Evolutionary conservation across 2,888 invertebrate genomes (phyloP), one percentile per base, ranked within the genome.

Genomic region (Ceramica pisi): DNA sequence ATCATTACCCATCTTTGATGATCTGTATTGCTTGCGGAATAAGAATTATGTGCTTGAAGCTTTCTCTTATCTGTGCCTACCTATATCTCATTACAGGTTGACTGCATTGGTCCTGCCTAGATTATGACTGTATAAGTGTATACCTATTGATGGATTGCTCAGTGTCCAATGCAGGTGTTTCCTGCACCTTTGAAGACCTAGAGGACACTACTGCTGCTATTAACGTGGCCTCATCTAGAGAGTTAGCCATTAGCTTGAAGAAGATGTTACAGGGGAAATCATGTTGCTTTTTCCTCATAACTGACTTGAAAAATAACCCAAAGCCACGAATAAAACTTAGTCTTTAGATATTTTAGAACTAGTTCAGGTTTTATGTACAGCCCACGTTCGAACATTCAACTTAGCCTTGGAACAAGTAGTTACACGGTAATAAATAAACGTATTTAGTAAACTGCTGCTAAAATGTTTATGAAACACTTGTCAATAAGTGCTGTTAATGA

Each of bases 281-380:
- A 35, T 35, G 31, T 5, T 31, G 31, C 6, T 31, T 31, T 5
- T 31, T 31, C 31, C 0, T 31, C 23, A 23, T 21, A 50, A 50
- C n/a, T 19, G 6, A 5, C 1, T 48, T 41, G 44, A 31, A 38
- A 59, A 53, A 21, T 21, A 55, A 48, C 38, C 0, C n/a, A 23
- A 61, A 67, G 12, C 35, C 35, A 41, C 3, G 21, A 16, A 10
- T 16, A 14, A 10, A 51, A 16, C 10, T 51, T 60, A 65, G n/a
- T 46, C 16, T 46, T 5, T 9, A 14, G 6, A 64, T 61, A 31
- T 38, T 10, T 19, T 44, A 12, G 14, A 78, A 78, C 51, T 68
- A 48, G 66, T 67, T 57, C 44, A 67, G 41, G 12, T 73, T 79
- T 79, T 65, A 82, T 50, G 63, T 41, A 8, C 79, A 10, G 19